Evolutionary conservation across 2,888 invertebrate genomes (phyloP).

Genomic region (Ferrisia virgata): DNA sequence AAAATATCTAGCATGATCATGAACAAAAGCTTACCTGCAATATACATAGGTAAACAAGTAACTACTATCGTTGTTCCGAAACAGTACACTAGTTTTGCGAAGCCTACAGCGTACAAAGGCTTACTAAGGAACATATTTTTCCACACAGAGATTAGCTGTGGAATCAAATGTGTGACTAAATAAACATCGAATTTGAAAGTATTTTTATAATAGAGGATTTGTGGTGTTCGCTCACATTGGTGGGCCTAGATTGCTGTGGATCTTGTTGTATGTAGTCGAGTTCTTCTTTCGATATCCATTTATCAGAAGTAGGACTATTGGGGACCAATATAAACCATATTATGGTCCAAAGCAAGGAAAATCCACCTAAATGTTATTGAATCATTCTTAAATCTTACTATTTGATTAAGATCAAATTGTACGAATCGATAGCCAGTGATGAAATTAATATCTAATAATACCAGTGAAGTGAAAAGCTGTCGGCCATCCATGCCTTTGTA

Average conservation of each 20-base stretch:
- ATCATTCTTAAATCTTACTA: too few species aligned
- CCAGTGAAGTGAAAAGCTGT: slow-evolving; percentile 79
- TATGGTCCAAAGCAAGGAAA: slow-evolving; percentile 69
- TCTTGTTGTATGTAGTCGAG: slow-evolving; percentile 62
- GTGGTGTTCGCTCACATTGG: neutral
- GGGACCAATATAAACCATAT: slow-evolving; percentile 69
- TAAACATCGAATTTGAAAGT: too few species aligned
- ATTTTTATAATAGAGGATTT: too few species aligned
- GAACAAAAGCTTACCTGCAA: neutral
- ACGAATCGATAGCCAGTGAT: too few species aligned
- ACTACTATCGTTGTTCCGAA: neutral
- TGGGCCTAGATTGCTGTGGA: neutral
- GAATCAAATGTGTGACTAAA: neutral
- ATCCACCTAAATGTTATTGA: slow-evolving; percentile 58
- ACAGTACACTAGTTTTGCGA: neutral
- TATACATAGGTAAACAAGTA: neutral
- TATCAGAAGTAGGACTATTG: slow-evolving; percentile 72
- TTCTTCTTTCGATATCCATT: slow-evolving; percentile 68
- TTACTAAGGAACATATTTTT: neutral
- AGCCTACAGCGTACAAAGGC: neutral
- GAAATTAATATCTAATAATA: slow-evolving; percentile 47
- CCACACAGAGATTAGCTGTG: neutral
- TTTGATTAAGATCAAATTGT: too few species aligned
- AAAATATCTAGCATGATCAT: too few species aligned
- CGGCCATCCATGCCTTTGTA: slow-evolving; percentile 67